A percentile compares a stretch with the other conserved stretches of the same genome.
These are phyloP conservation scores for Calosoma granatense DNA, from an alignment of 1,140 invertebrate species.

Conservation along the genomic window DNA sequence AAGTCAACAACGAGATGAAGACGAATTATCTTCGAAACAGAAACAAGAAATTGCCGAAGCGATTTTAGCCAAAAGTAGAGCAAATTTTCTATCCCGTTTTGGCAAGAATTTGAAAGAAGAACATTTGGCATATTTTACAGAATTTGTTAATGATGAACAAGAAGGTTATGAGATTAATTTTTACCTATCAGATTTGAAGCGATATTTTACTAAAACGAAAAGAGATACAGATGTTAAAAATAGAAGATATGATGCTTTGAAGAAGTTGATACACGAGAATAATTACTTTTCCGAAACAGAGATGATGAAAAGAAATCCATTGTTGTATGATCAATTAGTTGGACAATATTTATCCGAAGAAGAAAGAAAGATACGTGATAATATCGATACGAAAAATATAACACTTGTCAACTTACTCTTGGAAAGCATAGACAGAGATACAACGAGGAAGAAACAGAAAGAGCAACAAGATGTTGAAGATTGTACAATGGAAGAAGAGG, in stretches of 20 bases:
- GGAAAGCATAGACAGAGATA: slow-evolving; percentile 54
- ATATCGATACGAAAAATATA: slow-evolving; percentile 42
- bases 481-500: slow-evolving; percentile 35
- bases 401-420: slow-evolving; percentile 58
- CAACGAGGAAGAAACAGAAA: slow-evolving; percentile 50
- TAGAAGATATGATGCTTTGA: slow-evolving; percentile 70
- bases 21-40: slow-evolving; percentile 54
- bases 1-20: slow-evolving; percentile 67
- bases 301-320: slow-evolving; percentile 86
- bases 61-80: slow-evolving; percentile 52
- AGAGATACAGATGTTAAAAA: slow-evolving; percentile 59
- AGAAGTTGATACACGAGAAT: slow-evolving; percentile 57
- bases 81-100: slow-evolving; percentile 64
- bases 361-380: slow-evolving; percentile 56
- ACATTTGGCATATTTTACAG: slow-evolving; percentile 58
- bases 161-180: slow-evolving; percentile 48
- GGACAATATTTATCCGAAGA: slow-evolving; percentile 72
- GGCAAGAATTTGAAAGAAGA: slow-evolving; percentile 56
- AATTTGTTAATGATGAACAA: slow-evolving; percentile 25
- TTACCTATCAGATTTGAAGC: slow-evolving; percentile 46
- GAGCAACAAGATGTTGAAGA: slow-evolving; percentile 51
- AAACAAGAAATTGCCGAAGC: slow-evolving; percentile 58
- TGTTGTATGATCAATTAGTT: slow-evolving; percentile 79
- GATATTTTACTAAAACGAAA: slow-evolving; percentile 40
- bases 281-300: slow-evolving; percentile 82